Base-by-base conservation (phyloP, 1,140 invertebrate genomes). In the Papilio aristodemus region DNA sequence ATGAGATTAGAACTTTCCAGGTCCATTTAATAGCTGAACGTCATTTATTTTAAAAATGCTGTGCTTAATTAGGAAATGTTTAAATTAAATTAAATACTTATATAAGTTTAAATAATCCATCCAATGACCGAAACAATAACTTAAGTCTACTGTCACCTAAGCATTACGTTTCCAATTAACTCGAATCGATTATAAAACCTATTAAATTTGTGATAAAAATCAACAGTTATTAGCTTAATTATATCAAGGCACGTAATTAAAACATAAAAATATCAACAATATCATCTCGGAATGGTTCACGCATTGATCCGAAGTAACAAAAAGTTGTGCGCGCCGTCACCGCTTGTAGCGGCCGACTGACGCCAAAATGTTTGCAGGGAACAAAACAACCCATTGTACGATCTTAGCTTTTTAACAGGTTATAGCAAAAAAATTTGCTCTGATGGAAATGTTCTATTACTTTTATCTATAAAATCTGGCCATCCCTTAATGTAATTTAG, bases 281-380 rank as follows among this genome's bases (percentile, higher is more conserved):
- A 54, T 54, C 25, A 32, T 17, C 5, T 58, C 8, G n/a, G 27
- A 62, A 37, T 22, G 27, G 19, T 17, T 54, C n/a, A 27, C 50
- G 11, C 43, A 50, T 67, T 36, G 50, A 36, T 63, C 64, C 64
- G 14, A 64, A 63, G 37, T 22, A 17, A 63, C 39, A 38, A 37
- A 62, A 62, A 62, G 59, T 62, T 62, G 27, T 10, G 27, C 27
- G 59, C 59, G 59, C 27, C 59, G 69, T 69, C 43, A 50, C 73
- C 74, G 73, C 75, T 76, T 77, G 73, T 71, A 74, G 63, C 39
- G 58, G 63, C 70, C 77, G 71, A 36, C 73, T 62, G 74, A 70
- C 78, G 74, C 71, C 70, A 76, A 80, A 78, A 72, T 73, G 67
- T 75, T 71, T 71, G 38, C 70, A 41, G 50, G 22, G 54, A 69